A percentile compares a stretch with the other conserved stretches of the same genome.
These are phyloP conservation scores for Nemotelus pantherinus DNA, from an alignment of 2,888 invertebrate genomes.

Conservation along the genomic window DNA sequence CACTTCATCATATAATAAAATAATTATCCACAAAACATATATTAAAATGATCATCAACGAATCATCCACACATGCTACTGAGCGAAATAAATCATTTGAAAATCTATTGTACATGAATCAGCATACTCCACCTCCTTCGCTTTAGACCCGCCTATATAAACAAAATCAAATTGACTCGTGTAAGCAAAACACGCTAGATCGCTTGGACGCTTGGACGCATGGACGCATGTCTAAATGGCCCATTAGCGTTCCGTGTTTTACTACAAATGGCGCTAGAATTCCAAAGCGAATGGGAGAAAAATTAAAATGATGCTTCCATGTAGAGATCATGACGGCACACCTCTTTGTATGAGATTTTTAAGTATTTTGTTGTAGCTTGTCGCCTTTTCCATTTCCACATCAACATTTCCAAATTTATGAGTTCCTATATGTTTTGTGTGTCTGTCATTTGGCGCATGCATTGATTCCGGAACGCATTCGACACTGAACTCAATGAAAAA, in stretches of 20 bases:
- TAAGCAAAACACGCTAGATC: too few relatives aligned
- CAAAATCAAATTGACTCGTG: too few relatives aligned
- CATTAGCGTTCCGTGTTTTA: constrained; percentile 40
- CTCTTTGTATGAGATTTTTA: constrained; percentile 27
- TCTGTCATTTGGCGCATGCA: not conserved
- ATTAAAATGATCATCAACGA: too few relatives aligned
- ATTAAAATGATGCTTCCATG: constrained; percentile 27
- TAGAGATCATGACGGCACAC: constrained; percentile 28
- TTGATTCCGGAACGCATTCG: not conserved
- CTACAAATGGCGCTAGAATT: constrained; percentile 44
- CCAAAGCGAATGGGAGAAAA: constrained; percentile 30
- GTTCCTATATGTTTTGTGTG: not conserved
- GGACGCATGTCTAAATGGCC: constrained; percentile 35
- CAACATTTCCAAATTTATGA: constrained; percentile 27
- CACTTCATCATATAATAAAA: too few relatives aligned
- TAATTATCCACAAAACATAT: too few relatives aligned
- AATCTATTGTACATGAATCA: too few relatives aligned
- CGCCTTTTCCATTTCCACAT: constrained; percentile 38
- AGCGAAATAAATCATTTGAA: too few relatives aligned
- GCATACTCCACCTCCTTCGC: too few relatives aligned
- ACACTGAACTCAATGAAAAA: not conserved
- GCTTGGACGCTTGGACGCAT: too few relatives aligned
- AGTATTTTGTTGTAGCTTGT: constrained; percentile 34
- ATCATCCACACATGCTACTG: too few relatives aligned
- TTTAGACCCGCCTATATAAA: too few relatives aligned